These are phyloP conservation scores for Lingula anatina DNA, from an alignment of 2,888 invertebrate genomes.

Conservation along the genomic window DNA sequence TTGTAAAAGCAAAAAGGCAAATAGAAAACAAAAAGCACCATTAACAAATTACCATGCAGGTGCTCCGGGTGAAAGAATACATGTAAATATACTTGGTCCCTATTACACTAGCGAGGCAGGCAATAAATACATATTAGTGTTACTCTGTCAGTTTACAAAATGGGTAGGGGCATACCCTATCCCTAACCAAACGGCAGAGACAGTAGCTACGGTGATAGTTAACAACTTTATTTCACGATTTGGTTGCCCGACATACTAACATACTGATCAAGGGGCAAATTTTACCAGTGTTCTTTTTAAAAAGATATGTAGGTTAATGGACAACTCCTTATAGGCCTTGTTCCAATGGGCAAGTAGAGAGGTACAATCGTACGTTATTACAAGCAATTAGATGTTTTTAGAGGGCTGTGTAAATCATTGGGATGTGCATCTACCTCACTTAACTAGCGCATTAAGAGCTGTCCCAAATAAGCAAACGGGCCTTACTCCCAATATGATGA, in stretches of 20 bases:
- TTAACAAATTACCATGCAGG: no score
- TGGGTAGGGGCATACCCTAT: constrained; percentile 5
- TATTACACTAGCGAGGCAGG: constrained; percentile 1
- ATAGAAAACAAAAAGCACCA: constrained; percentile 3
- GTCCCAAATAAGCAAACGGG: no score
- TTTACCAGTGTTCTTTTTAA: constrained; percentile 7
- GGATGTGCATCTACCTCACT: no score
- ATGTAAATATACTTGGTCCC: constrained; percentile 4
- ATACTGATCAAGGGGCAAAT: constrained; percentile 11
- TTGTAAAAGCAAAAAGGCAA: constrained; percentile 1
- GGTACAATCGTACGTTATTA: constrained; percentile 8
- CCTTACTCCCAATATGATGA: no score
- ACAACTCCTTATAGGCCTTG: constrained; percentile 12
- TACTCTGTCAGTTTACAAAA: no score
- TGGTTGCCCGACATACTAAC: constrained; percentile 11
- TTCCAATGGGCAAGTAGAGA: constrained; percentile 10
- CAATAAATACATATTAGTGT: constrained; percentile 6
- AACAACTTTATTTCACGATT: constrained; percentile 6
- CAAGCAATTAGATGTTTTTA: no score
- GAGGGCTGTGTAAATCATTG: no score
- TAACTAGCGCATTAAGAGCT: no score
- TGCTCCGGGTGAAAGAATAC: no score
- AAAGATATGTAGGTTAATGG: constrained; percentile 9
- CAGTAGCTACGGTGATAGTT: constrained; percentile 3
- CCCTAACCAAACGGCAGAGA: constrained; percentile 6